Base-by-base conservation (phyloP, 2,113 vertebrate genomes). In the Dolichotis patagonum region DNA sequence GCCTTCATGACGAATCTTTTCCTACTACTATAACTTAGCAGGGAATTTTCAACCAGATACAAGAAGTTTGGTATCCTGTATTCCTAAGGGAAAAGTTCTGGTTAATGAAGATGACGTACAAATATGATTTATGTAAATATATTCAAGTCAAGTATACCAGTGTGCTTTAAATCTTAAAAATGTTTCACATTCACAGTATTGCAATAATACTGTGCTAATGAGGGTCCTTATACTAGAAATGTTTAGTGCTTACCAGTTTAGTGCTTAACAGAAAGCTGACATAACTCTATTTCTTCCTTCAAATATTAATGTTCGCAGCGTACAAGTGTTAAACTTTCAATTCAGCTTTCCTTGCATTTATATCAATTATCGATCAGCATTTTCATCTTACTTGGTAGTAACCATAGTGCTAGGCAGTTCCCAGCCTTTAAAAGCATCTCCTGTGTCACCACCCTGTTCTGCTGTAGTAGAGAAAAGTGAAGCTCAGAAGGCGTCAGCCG, bases 381-480 rank as follows among this genome's bases (percentile, higher is more conserved):
- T 91, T 95, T 95, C 35, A 88, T 35, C 43, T 94, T 85, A 73
- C 11, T 84, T 60, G 10, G 3, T 88, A 84, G 56, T 63, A 91
- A 60, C 7, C 30, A 38, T 62, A 4, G 46, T 60, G 63, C 91
- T 88, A 60, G 10, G 69, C 1, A 32, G 73, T 90, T 95, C 92
- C 77, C 87, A n/a, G 7, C 96, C 88, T 78, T 38, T 16, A 54
- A 77, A 88, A 92, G 32, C n/a, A 85, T 35, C 35, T 58, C 43
- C 38, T 85, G 69, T 75, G 41, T 89, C 52, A 91, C 32, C 35
- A 85, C 77, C 24, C 16, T 90, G 20, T 71, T 89, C 82, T 83
- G 56, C n/a, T 41, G 86, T 65, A 83, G 86, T 65, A 91, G 95
- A 84, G 49, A 43, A 95, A 96, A 96, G 69, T 85, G 84, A 95